These are phyloP conservation scores for Anorthoa munda DNA, from an alignment of 2,888 invertebrate genomes.

Conservation along the genomic window DNA sequence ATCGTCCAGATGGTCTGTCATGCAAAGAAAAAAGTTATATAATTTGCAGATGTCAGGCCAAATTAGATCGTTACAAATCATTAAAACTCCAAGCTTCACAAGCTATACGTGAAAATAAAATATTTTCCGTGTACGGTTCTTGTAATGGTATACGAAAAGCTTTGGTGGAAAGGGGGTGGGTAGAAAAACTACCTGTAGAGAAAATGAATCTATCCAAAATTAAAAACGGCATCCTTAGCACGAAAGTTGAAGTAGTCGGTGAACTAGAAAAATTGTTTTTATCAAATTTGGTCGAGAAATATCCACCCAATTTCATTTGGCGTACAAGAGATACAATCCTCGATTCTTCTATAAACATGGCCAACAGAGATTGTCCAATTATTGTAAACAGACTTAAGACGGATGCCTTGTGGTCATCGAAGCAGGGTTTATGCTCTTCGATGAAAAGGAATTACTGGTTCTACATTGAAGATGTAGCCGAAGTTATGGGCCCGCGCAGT, in stretches of 20 bases:
- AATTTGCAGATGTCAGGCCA: constrained; percentile 80
- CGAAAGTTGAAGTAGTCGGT: constrained; percentile 73
- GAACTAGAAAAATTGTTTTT: constrained; percentile 84
- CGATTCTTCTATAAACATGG: constrained; percentile 74
- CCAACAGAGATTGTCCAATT: constrained; percentile 70
- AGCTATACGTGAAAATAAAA: constrained; percentile 89
- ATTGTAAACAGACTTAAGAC: constrained; percentile 83
- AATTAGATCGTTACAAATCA: constrained; percentile 74
- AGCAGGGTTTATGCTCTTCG: constrained; percentile 89
- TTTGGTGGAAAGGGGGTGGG: constrained; percentile 92
- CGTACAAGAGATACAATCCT: constrained; percentile 73
- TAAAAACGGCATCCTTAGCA: constrained; percentile 73
- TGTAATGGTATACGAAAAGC: constrained; percentile 90
- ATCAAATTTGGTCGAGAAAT: constrained; percentile 84
- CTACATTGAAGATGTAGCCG: constrained; percentile 91
- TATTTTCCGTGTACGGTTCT: constrained; percentile 90
- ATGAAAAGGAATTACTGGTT: constrained; percentile 92
- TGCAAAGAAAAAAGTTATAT: constrained; percentile 83
- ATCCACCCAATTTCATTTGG: constrained; percentile 84
- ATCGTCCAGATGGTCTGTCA: constrained; percentile 74
- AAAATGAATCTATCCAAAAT: constrained; percentile 84
- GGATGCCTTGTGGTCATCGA: constrained; percentile 85
- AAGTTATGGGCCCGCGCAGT: constrained; percentile 93
- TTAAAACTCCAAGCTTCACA: constrained; percentile 85
- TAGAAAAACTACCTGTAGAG: constrained; percentile 92